Evolutionary conservation across 2,797 vertebrate genomes (phyloP).

Genomic region (Synanceia verrucosa): DNA sequence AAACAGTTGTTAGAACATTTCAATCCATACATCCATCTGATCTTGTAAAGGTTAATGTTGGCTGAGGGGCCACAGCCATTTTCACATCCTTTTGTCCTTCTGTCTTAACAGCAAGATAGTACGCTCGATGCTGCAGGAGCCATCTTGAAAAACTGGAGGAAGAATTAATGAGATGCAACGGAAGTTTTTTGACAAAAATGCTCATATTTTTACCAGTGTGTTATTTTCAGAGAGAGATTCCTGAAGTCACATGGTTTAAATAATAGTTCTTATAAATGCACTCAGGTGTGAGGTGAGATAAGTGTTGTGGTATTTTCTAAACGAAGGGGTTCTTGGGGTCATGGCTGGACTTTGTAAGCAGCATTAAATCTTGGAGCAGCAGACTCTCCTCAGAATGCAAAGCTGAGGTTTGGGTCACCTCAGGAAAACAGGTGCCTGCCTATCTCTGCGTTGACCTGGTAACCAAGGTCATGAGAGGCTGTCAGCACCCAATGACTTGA

Average conservation of each 20-base stretch:
- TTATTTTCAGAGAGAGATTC: not conserved
- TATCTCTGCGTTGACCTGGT: no score
- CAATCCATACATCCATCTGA: not conserved
- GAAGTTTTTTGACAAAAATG: not conserved
- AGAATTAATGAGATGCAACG: conserved; percentile 27
- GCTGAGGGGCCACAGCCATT: not conserved
- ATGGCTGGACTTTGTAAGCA: no score
- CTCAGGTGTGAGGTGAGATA: not conserved
- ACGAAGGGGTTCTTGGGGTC: no score
- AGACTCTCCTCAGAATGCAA: no score
- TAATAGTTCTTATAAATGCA: not conserved
- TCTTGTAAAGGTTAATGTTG: not conserved
- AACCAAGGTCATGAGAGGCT: no score
- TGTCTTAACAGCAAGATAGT: conserved; percentile 86
- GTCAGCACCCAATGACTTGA: no score
- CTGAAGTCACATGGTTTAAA: not conserved
- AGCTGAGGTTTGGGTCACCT: no score
- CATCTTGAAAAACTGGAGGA: conserved; percentile 92
- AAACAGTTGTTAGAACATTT: not conserved
- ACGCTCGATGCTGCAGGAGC: conserved; percentile 91
- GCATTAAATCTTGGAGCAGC: no score
- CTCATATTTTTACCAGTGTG: not conserved
- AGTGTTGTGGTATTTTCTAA: no score
- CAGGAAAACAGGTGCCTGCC: no score
- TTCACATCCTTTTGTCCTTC: conserved; percentile 2